A percentile compares a stretch with the other conserved stretches of the same genome.
Evolutionary conservation across 2,113 vertebrate species (phyloP).

Genomic region (Dasyurus viverrinus): DNA sequence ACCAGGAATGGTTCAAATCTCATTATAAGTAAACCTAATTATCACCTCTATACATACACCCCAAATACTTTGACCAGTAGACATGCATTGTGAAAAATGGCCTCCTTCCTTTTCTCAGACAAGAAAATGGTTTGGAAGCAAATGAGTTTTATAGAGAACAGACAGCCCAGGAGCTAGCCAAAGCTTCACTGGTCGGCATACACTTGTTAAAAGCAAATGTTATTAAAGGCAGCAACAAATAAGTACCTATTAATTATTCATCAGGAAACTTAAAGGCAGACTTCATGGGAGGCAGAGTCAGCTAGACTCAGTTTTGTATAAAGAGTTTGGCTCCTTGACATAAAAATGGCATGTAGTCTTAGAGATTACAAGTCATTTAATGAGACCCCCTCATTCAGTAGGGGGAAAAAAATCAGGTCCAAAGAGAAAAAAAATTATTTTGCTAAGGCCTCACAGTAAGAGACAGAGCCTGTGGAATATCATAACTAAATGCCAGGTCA

Average conservation of each 20-base stretch:
- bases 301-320: slow-evolving; percentile 39
- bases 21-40: slow-evolving; percentile 10
- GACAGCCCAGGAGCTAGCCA: slow-evolving; percentile 44
- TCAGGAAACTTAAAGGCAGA: slow-evolving; percentile 69
- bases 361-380: background rate
- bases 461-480: background rate
- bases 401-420: background rate
- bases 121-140: background rate
- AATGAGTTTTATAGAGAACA: slow-evolving; percentile 45
- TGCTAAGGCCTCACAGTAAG: background rate
- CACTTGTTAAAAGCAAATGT: slow-evolving; percentile 68
- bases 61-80: slow-evolving; percentile 30
- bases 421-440: background rate
- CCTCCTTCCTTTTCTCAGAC: slow-evolving; percentile 34
- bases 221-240: slow-evolving; percentile 75
- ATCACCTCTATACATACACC: background rate
- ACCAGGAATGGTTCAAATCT: background rate
- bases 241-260: slow-evolving; percentile 79
- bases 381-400: background rate
- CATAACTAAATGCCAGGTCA: background rate
- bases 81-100: slow-evolving; percentile 46
- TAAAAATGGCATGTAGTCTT: background rate
- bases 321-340: slow-evolving; percentile 15
- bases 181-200: slow-evolving; percentile 59
- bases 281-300: slow-evolving; percentile 58